Conservation (phyloP, 92 coral and sea anemone species). For the Hydrozoanthus gracilis region DNA sequence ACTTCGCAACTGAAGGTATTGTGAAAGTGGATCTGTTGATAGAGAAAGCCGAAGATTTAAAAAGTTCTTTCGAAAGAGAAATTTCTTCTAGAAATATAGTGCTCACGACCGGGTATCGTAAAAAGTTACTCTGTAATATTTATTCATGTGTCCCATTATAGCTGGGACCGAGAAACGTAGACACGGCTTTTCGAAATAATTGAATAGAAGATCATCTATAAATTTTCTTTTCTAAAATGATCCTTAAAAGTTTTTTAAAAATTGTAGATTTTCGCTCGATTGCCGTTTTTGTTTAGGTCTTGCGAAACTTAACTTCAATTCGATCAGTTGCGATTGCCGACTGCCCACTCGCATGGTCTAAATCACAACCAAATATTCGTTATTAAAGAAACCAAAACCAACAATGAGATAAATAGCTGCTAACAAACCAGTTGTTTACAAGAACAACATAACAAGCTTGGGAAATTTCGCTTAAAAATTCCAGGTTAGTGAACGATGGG, state of each 20-base stretch:
- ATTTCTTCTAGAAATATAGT: neutral
- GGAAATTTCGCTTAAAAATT: neutral
- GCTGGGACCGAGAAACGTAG: neutral
- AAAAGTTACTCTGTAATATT: neutral
- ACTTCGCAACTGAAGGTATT: neutral
- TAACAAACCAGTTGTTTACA: conserved; percentile 18
- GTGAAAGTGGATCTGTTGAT: neutral
- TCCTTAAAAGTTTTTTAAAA: neutral
- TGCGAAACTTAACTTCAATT: conserved; percentile 1
- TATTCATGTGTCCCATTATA: neutral
- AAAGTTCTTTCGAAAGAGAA: neutral
- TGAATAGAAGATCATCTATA: neutral
- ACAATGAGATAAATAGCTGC: neutral
- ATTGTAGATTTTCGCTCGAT: neutral
- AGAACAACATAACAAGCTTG: neutral
- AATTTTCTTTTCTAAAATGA: conserved; percentile 3
- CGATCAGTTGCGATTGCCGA: conserved; percentile 14
- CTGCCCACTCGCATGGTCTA: neutral
- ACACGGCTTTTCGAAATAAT: neutral
- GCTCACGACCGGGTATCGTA: neutral
- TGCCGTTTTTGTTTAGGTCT: neutral
- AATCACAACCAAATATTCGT: conserved; percentile 22
- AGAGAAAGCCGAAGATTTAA: neutral
- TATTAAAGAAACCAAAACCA: conserved; percentile 13
- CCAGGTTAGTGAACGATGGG: neutral